Conservation (phyloP, 2,113 vertebrate species). For the Oophaga pumilio region DNA sequence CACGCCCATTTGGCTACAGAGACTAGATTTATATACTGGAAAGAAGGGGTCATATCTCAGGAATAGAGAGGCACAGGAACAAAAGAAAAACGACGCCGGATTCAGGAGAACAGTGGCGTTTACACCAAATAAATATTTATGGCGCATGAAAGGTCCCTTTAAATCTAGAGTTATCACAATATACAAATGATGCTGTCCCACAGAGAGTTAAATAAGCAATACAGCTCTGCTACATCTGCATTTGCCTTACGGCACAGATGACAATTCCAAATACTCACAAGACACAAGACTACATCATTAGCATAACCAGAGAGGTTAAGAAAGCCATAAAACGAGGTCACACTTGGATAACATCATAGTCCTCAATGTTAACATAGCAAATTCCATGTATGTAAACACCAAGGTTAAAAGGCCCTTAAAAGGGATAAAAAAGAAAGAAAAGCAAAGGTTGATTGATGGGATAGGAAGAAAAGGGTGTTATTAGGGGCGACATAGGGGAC, state of each 20-base stretch:
- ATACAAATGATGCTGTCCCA: too few relatives aligned
- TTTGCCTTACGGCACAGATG: background rate
- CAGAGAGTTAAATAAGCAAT: background rate
- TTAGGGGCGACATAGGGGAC: background rate
- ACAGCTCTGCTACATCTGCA: background rate
- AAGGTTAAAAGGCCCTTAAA: conserved; percentile 11
- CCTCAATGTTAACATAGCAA: conserved; percentile 4
- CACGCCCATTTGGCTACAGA: too few relatives aligned
- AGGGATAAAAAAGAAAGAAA: conserved; percentile 10
- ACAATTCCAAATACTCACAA: background rate
- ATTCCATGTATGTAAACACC: conserved; percentile 40
- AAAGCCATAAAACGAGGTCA: background rate
- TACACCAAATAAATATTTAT: too few relatives aligned
- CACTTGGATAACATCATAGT: background rate
- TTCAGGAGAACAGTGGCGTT: too few relatives aligned
- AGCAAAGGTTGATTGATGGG: background rate
- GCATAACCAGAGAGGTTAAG: background rate
- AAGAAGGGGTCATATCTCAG: too few relatives aligned
- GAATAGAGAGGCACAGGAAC: too few relatives aligned
- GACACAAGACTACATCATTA: background rate
- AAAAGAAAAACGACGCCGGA: too few relatives aligned
- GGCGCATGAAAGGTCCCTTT: too few relatives aligned
- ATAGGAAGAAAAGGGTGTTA: background rate
- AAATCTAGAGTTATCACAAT: too few relatives aligned
- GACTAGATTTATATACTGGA: too few relatives aligned